phyloP scores from a whole-genome alignment of 1,140 invertebrate genomes.

The Drosophila navojoa region DNA sequence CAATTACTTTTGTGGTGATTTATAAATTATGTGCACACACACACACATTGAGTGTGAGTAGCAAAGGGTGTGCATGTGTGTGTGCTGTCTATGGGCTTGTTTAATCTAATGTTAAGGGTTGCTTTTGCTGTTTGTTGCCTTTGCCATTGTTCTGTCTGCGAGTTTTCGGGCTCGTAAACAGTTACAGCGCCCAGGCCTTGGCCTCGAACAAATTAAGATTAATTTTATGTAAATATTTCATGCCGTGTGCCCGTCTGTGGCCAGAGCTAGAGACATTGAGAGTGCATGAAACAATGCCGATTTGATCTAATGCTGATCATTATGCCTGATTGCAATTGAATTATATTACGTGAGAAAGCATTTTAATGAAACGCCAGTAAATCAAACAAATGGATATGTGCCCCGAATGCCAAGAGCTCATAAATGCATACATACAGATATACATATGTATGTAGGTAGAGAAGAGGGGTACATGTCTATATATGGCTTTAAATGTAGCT shows the following conservation, averaged over 20 bases:
- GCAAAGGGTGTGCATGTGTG: not conserved
- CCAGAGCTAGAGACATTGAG: slow-evolving; percentile 1
- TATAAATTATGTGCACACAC: slow-evolving; percentile 50
- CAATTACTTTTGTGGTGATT: slow-evolving; percentile 67
- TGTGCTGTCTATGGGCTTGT: slow-evolving; percentile 24
- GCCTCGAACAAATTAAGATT: slow-evolving; percentile 47
- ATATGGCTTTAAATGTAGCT: not conserved
- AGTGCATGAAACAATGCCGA: slow-evolving; percentile 39
- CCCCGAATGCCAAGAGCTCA: not conserved
- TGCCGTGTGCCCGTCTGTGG: not conserved
- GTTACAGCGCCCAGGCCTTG: not conserved
- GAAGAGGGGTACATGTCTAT: no score
- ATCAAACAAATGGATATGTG: slow-evolving; percentile 1
- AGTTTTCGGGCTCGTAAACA: slow-evolving; percentile 10
- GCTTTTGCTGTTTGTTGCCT: not conserved
- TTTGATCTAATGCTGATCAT: slow-evolving; percentile 36
- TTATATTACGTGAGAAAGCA: slow-evolving; percentile 43
- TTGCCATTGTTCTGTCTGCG: slow-evolving; percentile 12
- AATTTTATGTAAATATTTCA: slow-evolving; percentile 59
- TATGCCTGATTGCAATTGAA: slow-evolving; percentile 42
- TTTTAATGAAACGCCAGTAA: slow-evolving; percentile 22
- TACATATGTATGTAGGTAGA: no score
- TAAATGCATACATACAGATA: not conserved
- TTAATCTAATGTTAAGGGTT: slow-evolving; percentile 46
- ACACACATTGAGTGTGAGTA: not conserved